Percentiles rank a stretch among this genome's conserved stretches.
phyloP scores from a whole-genome alignment of 1,140 invertebrate species.

The Nebria ingens region DNA sequence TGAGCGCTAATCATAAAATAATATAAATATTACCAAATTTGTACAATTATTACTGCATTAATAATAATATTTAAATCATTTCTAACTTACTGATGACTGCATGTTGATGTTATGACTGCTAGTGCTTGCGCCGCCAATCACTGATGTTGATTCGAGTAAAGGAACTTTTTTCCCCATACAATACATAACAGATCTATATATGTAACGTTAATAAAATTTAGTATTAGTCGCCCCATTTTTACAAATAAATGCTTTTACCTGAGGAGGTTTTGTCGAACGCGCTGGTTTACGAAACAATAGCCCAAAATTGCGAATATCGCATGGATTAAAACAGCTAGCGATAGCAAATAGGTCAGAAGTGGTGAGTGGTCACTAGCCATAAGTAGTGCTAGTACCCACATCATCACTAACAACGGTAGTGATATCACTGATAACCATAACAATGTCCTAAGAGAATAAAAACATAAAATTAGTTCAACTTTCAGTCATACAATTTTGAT shows the following conservation, averaged over 20 bases:
- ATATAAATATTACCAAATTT: conserved; percentile 4
- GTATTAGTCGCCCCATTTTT: no score
- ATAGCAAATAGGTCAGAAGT: conserved; percentile 60
- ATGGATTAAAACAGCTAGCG: conserved; percentile 57
- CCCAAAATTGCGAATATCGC: conserved; percentile 69
- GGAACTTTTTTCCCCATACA: conserved; percentile 80
- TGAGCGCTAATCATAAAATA: conserved; percentile 47
- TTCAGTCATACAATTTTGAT: conserved; percentile 15
- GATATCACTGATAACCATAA: conserved; percentile 75
- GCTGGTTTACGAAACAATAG: conserved; percentile 72
- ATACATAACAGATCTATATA: conserved; percentile 45
- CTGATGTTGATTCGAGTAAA: conserved; percentile 59
- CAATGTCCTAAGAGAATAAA: conserved; percentile 52
- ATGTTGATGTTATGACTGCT: conserved; percentile 62
- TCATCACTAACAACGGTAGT: conserved; percentile 62
- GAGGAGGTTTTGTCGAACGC: conserved; percentile 60
- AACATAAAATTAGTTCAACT: not conserved
- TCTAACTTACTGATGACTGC: conserved; percentile 43
- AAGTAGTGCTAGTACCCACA: conserved; percentile 72
- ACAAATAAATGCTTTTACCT: conserved; percentile 27
- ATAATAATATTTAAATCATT: conserved; percentile 14
- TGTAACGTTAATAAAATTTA: no score
- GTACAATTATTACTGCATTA: conserved; percentile 9
- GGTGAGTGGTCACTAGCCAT: conserved; percentile 67
- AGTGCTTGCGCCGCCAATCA: conserved; percentile 47